Evolutionary conservation across 1,140 invertebrate species (phyloP).

Genomic region (Eupristina koningsbergeri): DNA sequence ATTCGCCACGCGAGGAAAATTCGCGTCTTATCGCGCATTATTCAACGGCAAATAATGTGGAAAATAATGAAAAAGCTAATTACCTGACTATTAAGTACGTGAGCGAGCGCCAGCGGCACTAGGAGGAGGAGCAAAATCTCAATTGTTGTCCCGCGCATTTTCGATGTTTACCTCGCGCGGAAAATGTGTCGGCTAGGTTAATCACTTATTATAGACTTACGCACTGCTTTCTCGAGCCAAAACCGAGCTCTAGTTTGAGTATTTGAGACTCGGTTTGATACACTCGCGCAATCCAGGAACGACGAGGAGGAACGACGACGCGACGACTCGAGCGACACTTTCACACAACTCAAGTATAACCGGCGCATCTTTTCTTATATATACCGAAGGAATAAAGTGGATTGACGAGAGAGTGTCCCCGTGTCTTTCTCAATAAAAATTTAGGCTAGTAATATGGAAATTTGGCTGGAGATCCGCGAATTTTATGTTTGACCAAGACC

Average conservation of each 20-base stretch:
- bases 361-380: conserved; percentile 71
- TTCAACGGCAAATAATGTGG: not conserved
- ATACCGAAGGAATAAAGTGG: conserved; percentile 57
- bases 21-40: not conserved
- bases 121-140: conserved; percentile 12
- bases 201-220: conserved; percentile 1
- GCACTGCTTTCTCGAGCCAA: conserved; percentile 35
- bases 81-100: conserved; percentile 37
- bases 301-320: conserved; percentile 23
- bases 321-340: conserved; percentile 64
- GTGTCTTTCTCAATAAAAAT: conserved; percentile 61
- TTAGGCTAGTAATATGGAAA: conserved; percentile 67
- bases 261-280: conserved; percentile 25
- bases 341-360: conserved; percentile 66
- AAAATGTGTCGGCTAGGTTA: conserved; percentile 3
- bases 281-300: not conserved
- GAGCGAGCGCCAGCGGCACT: conserved; percentile 13
- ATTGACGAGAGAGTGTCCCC: conserved; percentile 11
- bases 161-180: not conserved
- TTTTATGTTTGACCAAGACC: not conserved
- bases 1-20: not conserved
- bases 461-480: conserved; percentile 37
- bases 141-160: conserved; percentile 1
- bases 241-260: conserved; percentile 7
- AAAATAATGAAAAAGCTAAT: not conserved